Percentiles rank a stretch among this genome's conserved stretches.
Conservation (phyloP, 1,140 invertebrate genomes). For the Euborellia annulipes region DNA sequence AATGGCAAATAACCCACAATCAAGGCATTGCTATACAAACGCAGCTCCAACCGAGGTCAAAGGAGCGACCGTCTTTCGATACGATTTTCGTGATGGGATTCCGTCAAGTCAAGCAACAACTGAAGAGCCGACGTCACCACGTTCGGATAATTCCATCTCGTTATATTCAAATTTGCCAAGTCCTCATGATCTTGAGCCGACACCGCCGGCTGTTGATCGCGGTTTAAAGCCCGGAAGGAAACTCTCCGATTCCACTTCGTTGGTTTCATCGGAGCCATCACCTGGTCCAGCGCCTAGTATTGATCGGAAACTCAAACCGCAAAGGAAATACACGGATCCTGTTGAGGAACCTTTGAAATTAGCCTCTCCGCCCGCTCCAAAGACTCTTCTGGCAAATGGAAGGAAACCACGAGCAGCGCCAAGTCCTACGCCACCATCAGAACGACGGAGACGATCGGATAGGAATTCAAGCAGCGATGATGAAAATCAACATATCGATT, state of each 20-base stretch:
- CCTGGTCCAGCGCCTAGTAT: conserved; percentile 31
- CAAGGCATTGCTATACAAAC: conserved; percentile 54
- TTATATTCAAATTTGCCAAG: conserved; percentile 41
- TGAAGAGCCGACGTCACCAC: conserved; percentile 34
- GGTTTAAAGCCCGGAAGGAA: conserved; percentile 57
- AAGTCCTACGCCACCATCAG: conserved; percentile 21
- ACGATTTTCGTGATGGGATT: conserved; percentile 33
- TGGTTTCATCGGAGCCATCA: conserved; percentile 20
- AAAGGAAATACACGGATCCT: conserved; percentile 10
- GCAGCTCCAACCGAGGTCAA: conserved; percentile 40
- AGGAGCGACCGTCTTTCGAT: conserved; percentile 38
- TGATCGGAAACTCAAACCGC: conserved; percentile 37
- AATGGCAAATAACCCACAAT: conserved; percentile 19
- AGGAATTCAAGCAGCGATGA: conserved; percentile 13
- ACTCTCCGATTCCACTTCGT: conserved; percentile 35
- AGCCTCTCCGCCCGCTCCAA: conserved; percentile 17
- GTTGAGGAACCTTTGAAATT: conserved; percentile 12
- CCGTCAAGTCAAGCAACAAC: conserved; percentile 13
- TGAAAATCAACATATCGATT: too few relatives aligned
- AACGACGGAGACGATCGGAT: conserved; percentile 5
- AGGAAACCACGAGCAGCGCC: conserved; percentile 22
- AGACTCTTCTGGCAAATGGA: too few relatives aligned
- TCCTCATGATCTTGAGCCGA: conserved; percentile 30
- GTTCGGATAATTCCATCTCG: conserved; percentile 30
- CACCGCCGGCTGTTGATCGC: conserved; percentile 57